Conservation (phyloP, 2,797 vertebrate genomes). For the Coregonus ussuriensis region DNA sequence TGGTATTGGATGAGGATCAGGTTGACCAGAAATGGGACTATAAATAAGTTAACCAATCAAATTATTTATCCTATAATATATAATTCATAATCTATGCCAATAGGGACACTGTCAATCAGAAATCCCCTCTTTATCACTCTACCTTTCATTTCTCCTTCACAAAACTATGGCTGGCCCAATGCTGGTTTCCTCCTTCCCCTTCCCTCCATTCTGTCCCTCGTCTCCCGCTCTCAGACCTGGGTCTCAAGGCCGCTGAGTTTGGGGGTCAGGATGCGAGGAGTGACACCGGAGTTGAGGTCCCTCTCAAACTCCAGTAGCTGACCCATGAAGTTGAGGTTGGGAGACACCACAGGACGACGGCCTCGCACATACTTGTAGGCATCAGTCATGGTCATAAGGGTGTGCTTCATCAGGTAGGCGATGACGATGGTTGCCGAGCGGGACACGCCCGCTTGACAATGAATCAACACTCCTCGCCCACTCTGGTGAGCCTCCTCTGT, state of each 20-base stretch:
- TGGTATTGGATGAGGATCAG: conserved; percentile 54
- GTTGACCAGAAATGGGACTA: conserved; percentile 42
- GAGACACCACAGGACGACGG: conserved; percentile 84
- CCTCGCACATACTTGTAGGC: conserved; percentile 88
- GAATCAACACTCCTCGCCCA: conserved; percentile 83
- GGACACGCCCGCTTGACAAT: conserved; percentile 89
- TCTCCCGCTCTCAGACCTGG: conserved; percentile 68
- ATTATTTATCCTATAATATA: conserved; percentile 57
- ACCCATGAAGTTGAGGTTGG: conserved; percentile 91
- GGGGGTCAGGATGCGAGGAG: conserved; percentile 85
- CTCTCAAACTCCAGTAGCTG: conserved; percentile 88
- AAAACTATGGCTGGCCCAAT: not conserved
- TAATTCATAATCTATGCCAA: conserved; percentile 24
- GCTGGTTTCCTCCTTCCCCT: conserved; percentile 4
- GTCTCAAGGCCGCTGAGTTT: conserved; percentile 86
- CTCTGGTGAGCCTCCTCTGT: conserved; percentile 88
- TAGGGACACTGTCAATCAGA: conserved; percentile 15
- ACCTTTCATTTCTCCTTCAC: not conserved
- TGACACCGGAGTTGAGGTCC: conserved; percentile 86
- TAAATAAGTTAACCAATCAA: conserved; percentile 35
- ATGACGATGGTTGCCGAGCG: conserved; percentile 88
- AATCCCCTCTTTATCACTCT: conserved; percentile 4
- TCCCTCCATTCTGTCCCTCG: conserved; percentile 9
- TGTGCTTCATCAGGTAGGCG: conserved; percentile 92
- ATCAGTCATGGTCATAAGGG: conserved; percentile 89